Percentiles rank a stretch among this genome's conserved stretches.
phyloP scores from a whole-genome alignment of 2,797 vertebrate genomes.

The Premnoplex brunnescens region DNA sequence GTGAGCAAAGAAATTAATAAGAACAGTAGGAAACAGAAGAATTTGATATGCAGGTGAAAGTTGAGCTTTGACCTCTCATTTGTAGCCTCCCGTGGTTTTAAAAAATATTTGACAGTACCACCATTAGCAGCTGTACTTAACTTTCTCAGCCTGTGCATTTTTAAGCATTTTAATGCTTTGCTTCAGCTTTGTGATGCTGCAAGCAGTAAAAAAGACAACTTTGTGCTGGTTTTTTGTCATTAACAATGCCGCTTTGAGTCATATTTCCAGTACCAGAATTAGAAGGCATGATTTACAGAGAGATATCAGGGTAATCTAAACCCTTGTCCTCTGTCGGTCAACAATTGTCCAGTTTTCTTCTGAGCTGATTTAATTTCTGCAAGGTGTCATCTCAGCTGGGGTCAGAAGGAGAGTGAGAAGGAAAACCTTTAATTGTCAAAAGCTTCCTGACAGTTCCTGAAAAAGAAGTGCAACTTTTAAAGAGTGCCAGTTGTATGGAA shows the following conservation, averaged over 20 bases:
- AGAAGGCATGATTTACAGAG: not conserved
- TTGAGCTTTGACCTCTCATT: not conserved
- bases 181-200: not conserved
- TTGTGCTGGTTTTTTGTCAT: not conserved
- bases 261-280: not conserved
- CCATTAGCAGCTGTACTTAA: not conserved
- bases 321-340: not conserved
- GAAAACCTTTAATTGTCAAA: not conserved
- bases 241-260: not conserved
- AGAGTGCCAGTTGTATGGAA: not conserved
- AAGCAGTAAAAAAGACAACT: not conserved
- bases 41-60: not conserved
- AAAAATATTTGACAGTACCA: not conserved
- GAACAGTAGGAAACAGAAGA: not conserved
- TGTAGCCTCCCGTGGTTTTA: not conserved
- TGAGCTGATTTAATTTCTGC: not conserved
- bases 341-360: not conserved
- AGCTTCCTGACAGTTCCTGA: not conserved
- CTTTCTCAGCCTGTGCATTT: not conserved
- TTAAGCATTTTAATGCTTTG: not conserved
- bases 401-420: not conserved
- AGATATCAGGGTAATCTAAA: not conserved
- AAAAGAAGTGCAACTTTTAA: not conserved
- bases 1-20: not conserved
- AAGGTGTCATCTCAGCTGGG: not conserved